phyloP scores from a whole-genome alignment of 2,888 invertebrate species.

The Gastrophysa polygoni region DNA sequence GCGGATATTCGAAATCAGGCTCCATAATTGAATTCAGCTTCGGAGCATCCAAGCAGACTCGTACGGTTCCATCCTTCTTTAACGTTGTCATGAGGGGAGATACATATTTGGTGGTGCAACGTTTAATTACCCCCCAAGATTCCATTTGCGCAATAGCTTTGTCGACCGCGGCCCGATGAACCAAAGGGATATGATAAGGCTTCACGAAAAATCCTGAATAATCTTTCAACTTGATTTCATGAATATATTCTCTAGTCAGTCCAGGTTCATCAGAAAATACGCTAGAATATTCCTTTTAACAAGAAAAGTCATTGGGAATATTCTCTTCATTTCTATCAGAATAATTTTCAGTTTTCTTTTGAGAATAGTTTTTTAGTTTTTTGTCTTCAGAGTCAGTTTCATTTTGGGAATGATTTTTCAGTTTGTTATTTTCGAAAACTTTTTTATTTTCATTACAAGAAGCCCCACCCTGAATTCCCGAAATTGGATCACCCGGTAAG shows the following conservation, averaged over 20 bases:
- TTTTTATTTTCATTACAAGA: too few relatives aligned
- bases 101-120: neutral
- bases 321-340: neutral
- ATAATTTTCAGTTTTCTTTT: neutral
- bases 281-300: neutral
- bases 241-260: conserved; percentile 12
- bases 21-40: neutral
- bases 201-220: conserved; percentile 16
- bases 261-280: conserved; percentile 21
- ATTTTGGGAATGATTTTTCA: neutral
- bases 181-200: conserved; percentile 23
- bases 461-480: too few relatives aligned
- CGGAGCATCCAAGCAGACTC: neutral
- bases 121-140: neutral
- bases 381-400: neutral
- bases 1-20: neutral
- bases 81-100: neutral
- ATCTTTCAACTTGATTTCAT: conserved; percentile 16
- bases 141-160: conserved; percentile 1
- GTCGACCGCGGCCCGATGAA: conserved; percentile 20
- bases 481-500: too few relatives aligned
- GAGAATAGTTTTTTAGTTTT: neutral
- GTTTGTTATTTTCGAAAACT: too few relatives aligned
- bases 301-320: neutral
- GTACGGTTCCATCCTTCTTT: neutral